Conservation (phyloP, 35 echinoderm and acorn worm genomes). For the Eucidaris tribuloides region DNA sequence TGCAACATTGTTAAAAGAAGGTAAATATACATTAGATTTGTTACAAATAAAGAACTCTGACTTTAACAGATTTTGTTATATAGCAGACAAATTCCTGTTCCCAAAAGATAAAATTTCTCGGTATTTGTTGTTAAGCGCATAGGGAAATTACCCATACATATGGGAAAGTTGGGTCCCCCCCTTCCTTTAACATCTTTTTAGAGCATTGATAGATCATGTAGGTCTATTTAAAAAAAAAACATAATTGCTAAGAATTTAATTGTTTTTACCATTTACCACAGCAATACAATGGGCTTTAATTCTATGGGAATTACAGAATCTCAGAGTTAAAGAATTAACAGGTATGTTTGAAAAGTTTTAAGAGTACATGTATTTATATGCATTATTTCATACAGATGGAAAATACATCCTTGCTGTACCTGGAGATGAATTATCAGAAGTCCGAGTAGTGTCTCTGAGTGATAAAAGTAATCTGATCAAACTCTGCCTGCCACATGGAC, state of each 20-base stretch:
- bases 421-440: constrained; percentile 57
- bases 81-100: neutral
- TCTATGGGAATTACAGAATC: neutral
- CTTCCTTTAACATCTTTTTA: too few species aligned
- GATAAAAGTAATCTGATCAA: neutral
- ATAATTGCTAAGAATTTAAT: too few species aligned
- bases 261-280: neutral
- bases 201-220: neutral
- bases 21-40: neutral
- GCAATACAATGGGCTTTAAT: neutral
- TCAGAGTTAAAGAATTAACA: neutral
- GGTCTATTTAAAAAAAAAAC: neutral
- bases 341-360: too few species aligned
- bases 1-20: neutral
- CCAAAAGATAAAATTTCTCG: neutral
- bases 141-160: neutral
- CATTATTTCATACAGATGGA: neutral
- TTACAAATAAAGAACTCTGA: neutral
- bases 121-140: neutral
- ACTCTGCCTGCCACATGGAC: neutral
- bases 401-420: constrained; percentile 33
- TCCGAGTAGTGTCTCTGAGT: constrained; percentile 40
- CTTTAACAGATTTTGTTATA: neutral
- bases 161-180: too few species aligned
- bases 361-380: neutral